Conservation (phyloP, 92 coral and sea anemone species). For the Scolanthus callimorphus region DNA sequence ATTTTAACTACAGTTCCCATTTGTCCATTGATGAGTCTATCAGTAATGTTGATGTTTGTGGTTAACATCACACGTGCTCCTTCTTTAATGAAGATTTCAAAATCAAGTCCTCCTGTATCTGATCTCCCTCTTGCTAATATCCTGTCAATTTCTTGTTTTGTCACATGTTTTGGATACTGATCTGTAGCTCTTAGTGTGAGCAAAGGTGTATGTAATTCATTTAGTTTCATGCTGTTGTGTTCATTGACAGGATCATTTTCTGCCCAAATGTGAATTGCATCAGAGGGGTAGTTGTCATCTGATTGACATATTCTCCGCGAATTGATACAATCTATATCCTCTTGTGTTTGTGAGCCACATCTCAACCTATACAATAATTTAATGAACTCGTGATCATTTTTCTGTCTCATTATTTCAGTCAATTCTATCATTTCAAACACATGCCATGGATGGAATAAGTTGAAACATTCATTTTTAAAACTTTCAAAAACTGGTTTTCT, state of each 20-base stretch:
- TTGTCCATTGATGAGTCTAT: slow-evolving; percentile 68
- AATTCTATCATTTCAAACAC: slow-evolving; percentile 43
- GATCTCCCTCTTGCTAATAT: slow-evolving; percentile 51
- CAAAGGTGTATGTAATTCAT: slow-evolving; percentile 24
- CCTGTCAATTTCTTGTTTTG: slow-evolving; percentile 52
- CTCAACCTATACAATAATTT: slow-evolving; percentile 40
- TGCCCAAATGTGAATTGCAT: slow-evolving; percentile 56
- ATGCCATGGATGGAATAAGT: slow-evolving; percentile 50
- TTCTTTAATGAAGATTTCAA: slow-evolving; percentile 48
- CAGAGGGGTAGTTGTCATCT: slow-evolving; percentile 31
- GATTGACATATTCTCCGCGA: slow-evolving; percentile 24
- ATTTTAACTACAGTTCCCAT: slow-evolving; percentile 50
- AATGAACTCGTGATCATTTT: slow-evolving; percentile 40
- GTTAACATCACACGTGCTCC: slow-evolving; percentile 59
- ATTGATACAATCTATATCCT: slow-evolving; percentile 27
- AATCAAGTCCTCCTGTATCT: slow-evolving; percentile 69
- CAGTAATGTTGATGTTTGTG: slow-evolving; percentile 40
- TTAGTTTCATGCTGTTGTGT: slow-evolving; percentile 23
- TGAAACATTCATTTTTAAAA: slow-evolving; percentile 30
- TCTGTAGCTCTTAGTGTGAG: slow-evolving; percentile 46
- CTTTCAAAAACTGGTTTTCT: slow-evolving; percentile 47
- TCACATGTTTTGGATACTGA: slow-evolving; percentile 48
- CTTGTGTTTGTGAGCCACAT: slow-evolving; percentile 54
- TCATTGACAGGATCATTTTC: slow-evolving; percentile 53
- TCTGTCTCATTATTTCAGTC: slow-evolving; percentile 49